A percentile compares a stretch with the other conserved stretches of the same genome.
Evolutionary conservation across 2,888 invertebrate genomes (phyloP).

Genomic region (Troides aeacus): DNA sequence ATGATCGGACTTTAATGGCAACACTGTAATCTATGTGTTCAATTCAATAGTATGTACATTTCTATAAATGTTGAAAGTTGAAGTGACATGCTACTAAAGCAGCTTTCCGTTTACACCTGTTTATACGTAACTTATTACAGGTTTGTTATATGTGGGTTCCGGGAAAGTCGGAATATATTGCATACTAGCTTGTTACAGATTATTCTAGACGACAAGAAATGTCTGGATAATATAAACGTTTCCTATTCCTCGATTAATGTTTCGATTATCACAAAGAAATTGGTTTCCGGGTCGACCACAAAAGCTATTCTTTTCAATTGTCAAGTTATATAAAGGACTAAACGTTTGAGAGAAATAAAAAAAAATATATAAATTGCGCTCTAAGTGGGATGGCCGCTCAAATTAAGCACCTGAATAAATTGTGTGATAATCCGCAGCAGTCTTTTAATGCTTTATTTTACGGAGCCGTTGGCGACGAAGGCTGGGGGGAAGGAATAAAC

Average conservation of each 20-base stretch:
- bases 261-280: conserved; percentile 8
- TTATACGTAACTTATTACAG: conserved; percentile 64
- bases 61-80: conserved; percentile 67
- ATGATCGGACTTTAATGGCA: conserved; percentile 66
- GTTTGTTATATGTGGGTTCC: conserved; percentile 46
- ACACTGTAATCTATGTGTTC: conserved; percentile 64
- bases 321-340: conserved; percentile 32
- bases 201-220: conserved; percentile 37
- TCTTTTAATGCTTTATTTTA: conserved; percentile 73
- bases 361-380: conserved; percentile 65
- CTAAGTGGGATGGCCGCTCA: conserved; percentile 74
- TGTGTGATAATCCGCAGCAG: conserved; percentile 77
- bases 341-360: conserved; percentile 76
- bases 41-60: conserved; percentile 70
- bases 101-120: conserved; percentile 40
- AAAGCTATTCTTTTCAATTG: conserved; percentile 4
- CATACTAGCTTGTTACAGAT: conserved; percentile 37
- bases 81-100: conserved; percentile 42
- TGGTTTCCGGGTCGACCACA: neutral
- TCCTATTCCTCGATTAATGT: conserved; percentile 20
- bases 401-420: conserved; percentile 81
- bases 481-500: conserved; percentile 63
- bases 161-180: conserved; percentile 38
- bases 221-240: conserved; percentile 29
- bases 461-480: conserved; percentile 58